Evolutionary conservation across 2,797 vertebrate genomes (phyloP).

Genomic region (Ctenochaetus hawaiiensis): DNA sequence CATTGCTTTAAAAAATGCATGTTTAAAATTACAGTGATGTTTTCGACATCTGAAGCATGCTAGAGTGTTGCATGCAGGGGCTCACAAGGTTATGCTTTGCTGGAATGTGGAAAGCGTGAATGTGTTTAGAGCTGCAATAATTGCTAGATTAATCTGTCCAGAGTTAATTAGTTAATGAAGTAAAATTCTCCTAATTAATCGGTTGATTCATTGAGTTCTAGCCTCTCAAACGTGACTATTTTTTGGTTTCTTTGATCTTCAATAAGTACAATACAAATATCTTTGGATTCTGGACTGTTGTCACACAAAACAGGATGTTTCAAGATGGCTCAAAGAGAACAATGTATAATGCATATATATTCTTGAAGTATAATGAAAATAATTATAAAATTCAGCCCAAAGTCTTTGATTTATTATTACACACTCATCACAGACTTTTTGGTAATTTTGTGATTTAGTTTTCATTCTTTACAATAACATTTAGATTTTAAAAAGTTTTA

Average conservation of each 20-base stretch:
- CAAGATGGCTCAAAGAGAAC: too few relatives aligned
- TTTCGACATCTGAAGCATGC: background rate
- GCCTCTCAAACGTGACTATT: background rate
- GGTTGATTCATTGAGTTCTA: background rate
- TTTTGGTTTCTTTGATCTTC: background rate
- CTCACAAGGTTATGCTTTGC: background rate
- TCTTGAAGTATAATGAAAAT: background rate
- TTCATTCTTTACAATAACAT: too few relatives aligned
- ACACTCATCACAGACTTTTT: background rate
- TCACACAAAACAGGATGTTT: background rate
- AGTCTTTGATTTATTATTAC: background rate
- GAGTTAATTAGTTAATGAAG: background rate
- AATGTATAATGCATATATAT: too few relatives aligned
- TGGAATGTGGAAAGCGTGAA: background rate
- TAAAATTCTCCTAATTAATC: background rate
- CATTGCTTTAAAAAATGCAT: background rate
- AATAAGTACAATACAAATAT: background rate
- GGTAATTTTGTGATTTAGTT: too few relatives aligned
- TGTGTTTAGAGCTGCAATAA: background rate
- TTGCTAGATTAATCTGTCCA: too few relatives aligned
- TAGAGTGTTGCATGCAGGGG: background rate
- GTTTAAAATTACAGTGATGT: background rate
- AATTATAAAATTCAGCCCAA: background rate
- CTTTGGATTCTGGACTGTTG: background rate
- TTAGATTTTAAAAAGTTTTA: too few relatives aligned